These are phyloP conservation scores for Phenganax stokvisi DNA, from an alignment of 92 coral and sea anemone genomes.

Conservation along the genomic window DNA sequence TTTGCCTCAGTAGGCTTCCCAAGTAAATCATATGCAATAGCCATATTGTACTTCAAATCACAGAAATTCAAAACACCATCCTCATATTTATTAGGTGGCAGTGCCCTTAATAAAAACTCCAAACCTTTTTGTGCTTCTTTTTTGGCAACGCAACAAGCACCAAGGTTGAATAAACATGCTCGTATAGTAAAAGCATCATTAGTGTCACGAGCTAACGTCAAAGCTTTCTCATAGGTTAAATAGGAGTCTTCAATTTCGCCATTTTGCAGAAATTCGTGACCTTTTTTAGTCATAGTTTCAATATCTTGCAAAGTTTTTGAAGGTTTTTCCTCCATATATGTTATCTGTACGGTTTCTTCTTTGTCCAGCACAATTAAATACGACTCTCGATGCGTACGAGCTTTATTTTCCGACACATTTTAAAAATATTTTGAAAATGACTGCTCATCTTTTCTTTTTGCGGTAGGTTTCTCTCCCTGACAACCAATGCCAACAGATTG, in stretches of 20 bases:
- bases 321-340: constrained; percentile 22
- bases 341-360: neutral
- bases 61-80: constrained; percentile 84
- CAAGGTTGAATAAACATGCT: constrained; percentile 91
- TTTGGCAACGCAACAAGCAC: constrained; percentile 90
- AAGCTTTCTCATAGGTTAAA: constrained; percentile 73
- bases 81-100: constrained; percentile 79
- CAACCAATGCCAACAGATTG: neutral
- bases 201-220: constrained; percentile 54
- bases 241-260: constrained; percentile 74
- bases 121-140: constrained; percentile 79
- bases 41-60: constrained; percentile 86
- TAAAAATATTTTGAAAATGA: neutral
- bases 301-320: constrained; percentile 39
- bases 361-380: neutral
- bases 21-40: constrained; percentile 75
- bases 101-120: constrained; percentile 67
- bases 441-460: neutral
- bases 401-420: neutral
- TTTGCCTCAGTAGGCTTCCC: constrained; percentile 60
- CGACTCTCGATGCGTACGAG: neutral
- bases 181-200: constrained; percentile 84
- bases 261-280: constrained; percentile 66
- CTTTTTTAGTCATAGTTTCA: constrained; percentile 69
- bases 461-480: neutral